Evolutionary conservation across 1,140 invertebrate genomes (phyloP), one percentile per base, ranked within the genome.

Genomic region (Listronotus oregonensis): DNA sequence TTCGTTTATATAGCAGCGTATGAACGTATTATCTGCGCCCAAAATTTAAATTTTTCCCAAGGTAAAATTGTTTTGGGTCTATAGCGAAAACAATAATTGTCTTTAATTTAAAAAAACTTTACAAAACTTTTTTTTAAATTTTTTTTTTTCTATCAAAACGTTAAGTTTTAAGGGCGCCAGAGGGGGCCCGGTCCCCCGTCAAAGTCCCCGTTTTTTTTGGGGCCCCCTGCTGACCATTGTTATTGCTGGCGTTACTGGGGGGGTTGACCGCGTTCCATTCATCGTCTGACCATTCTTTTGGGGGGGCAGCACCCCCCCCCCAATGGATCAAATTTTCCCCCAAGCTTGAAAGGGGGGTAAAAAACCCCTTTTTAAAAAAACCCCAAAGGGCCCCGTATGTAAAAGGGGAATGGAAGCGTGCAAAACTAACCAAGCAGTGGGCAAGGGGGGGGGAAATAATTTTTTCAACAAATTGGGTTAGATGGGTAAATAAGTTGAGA

Each of bases 91-190:
- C n/a, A n/a, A n/a, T n/a, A n/a, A n/a, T n/a, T n/a, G n/a, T n/a
- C n/a, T n/a, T n/a, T n/a, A n/a, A n/a, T n/a, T n/a, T n/a, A n/a
- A n/a, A n/a, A n/a, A n/a, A n/a, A n/a, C n/a, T n/a, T n/a, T n/a
- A n/a, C n/a, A n/a, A n/a, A 73, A 85, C 87, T 85, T 83, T 90
- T 89, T 91, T 89, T n/a, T n/a, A n/a, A 68, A 86, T 84, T 73
- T 83, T 83, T 64, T 83, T 82, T 65, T 87, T 83, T n/a, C 85
- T 85, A 70, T 85, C 94, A 78, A 67, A 97, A 96, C 75, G 91
- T 89, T 58, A 97, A 85, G 83, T 96, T 97, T 80, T 95, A 91
- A 64, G 93, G 89, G 90, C 51, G 93, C 93, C 46, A 97, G 85
- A 73, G 92, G 96, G 58, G 92, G 93, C 79, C 97, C 94, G 83